Evolutionary conservation across 2,113 vertebrate genomes (phyloP), one percentile per base, ranked within the genome.

Genomic region (Hippopotamus amphibius): DNA sequence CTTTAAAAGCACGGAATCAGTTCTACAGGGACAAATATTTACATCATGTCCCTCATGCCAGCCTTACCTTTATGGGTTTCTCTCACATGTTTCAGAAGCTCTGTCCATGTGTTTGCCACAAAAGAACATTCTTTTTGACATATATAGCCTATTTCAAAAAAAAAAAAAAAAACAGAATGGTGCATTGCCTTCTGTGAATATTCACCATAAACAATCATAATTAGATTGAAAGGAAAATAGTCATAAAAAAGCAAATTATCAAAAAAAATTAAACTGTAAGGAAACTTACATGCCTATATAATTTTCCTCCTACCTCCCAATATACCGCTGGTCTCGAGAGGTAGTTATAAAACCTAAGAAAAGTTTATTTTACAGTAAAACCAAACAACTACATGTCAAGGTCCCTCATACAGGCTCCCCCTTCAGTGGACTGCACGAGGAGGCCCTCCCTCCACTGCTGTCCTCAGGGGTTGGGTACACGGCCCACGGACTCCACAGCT

Each of bases 51-150:
- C 13, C 16, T 33, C 22, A 41, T 2, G 85, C 17, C 74, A 53
- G 8, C 22, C 93, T 98, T 98, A 99, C 99, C 99, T 98, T 95
- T 95, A 88, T 99, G 99, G 57, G 95, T 93, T 41, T 98, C 98
- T 97, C 97, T 98, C 84, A 97, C 98, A 82, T 99, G 99, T 92
- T 99, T 99, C 96, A 98, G 96, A 95, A 99, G 99, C 55, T 99
- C 99, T 1, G 99, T 99, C 99, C 99, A 99, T 0, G 99, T 99
- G 93, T 99, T 99, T 71, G 98, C 99, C 12, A 98, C 96, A 97
- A 99, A 99, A 0, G 97, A 96, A 97, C 99, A 99, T 37, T 99
- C 99, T 59, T 98, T 98, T 96, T 98, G 98, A 98, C 99, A 99
- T 0, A 90, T 43, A 59, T 99, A 99, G 88, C 99, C 99, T 99